These are phyloP conservation scores for Muricea muricata DNA, from an alignment of 92 coral and sea anemone species.

Conservation along the genomic window DNA sequence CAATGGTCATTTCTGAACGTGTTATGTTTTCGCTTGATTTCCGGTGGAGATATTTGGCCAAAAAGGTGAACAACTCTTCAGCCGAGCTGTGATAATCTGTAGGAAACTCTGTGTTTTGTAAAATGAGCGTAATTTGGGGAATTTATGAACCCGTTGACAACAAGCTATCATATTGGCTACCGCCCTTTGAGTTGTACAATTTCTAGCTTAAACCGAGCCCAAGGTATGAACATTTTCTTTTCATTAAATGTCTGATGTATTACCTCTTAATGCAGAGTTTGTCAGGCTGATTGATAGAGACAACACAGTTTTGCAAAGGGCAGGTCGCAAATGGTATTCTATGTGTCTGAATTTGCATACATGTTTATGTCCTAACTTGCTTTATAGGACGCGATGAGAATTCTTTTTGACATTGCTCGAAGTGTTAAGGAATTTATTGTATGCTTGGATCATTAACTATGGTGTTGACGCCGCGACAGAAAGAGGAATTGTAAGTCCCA, in stretches of 20 bases:
- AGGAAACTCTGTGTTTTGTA: background rate
- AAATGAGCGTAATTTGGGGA: background rate
- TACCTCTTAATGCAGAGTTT: background rate
- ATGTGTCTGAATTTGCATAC: background rate
- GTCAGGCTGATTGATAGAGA: background rate
- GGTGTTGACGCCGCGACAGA: conserved; percentile 98
- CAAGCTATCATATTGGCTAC: conserved; percentile 23
- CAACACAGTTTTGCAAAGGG: conserved; percentile 6
- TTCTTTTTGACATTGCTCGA: background rate
- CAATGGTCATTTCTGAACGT: background rate
- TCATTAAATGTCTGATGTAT: background rate
- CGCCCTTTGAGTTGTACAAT: conserved; percentile 41
- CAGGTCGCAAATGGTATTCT: background rate
- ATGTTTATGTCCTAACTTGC: background rate
- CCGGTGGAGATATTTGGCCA: background rate
- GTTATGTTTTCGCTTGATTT: conserved; percentile 3
- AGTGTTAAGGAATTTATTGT: conserved; percentile 20
- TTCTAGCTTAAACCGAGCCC: background rate
- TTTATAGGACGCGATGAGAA: conserved; percentile 34
- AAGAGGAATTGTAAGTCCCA: conserved; percentile 91
- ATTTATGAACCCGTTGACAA: conserved; percentile 1
- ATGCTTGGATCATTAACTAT: conserved; percentile 50
- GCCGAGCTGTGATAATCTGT: background rate
- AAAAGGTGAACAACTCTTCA: background rate
- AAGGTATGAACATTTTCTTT: background rate